Base-by-base conservation (phyloP, 2,113 vertebrate species). In the Cheilinus undulatus region DNA sequence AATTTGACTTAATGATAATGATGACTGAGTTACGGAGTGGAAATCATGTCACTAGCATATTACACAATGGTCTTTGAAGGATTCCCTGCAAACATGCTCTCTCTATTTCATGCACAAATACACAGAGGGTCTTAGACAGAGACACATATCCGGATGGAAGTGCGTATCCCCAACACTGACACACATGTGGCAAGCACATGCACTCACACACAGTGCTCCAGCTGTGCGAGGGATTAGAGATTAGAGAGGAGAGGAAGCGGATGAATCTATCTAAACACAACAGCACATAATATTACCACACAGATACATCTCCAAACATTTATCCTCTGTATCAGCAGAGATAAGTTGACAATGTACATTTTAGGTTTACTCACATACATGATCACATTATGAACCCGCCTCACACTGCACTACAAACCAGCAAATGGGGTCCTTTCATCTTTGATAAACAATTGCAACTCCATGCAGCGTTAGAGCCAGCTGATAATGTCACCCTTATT, bases 181-280 rank as follows among this genome's bases (percentile, higher is more conserved):
- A 63, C 51, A 54, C 45, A 57, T 26, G 50, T 22, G 30, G 62
- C 34, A 59, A 28, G 60, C 40, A 56, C 12, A 30, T 5, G 52
- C 13, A 63, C 40, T 51, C 28, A 72, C 23, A 66, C 10, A 22
- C 8, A 48, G 40, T 40, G 70, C 23, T 54, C 67, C 74, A 85
- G 76, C 86, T 85, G 84, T 68, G 51, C 40, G 8, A 60, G 24
- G 60, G 82, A 88, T 88, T 88, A 85, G 27, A 83, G 84, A 83
- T 85, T 79, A 85, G 38, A 85, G 38, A 32, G 48, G 49, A 56
- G 50, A 66, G 46, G 59, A 68, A 53, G 46, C 36, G 34, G 61
- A 75, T 60, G 58, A 70, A 66, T 78, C 46, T 43, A 66, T 78
- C 46, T 38, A 57, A 77, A 78, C 52, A 84, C 76, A 68, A 48